Percentiles rank a stretch among this genome's conserved stretches.
These are phyloP conservation scores for Actinemys pallida DNA, from an alignment of 2,113 vertebrate genomes.

Conservation along the genomic window DNA sequence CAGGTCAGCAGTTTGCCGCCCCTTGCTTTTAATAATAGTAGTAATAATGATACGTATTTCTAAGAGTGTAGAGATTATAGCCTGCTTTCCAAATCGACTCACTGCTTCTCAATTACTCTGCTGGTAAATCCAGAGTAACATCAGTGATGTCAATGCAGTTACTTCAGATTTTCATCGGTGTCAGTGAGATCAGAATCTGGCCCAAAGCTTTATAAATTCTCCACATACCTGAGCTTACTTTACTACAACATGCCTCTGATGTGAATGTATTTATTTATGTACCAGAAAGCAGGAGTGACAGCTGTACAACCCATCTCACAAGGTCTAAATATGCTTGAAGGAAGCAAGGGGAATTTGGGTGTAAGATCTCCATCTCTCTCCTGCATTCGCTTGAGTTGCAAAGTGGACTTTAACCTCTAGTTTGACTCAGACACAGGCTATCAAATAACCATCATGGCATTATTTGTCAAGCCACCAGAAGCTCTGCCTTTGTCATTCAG, in stretches of 20 bases:
- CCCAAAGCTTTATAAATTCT: neutral
- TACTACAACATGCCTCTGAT: neutral
- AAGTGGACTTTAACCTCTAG: neutral
- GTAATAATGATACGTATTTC: rapidly evolving
- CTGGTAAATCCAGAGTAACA: neutral
- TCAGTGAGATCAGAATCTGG: rapidly evolving
- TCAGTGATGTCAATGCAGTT: rapidly evolving
- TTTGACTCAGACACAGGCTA: neutral
- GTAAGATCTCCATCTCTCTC: neutral
- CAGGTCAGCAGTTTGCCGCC: rapidly evolving
- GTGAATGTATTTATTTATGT: neutral
- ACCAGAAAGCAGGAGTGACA: neutral
- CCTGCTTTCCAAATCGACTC: neutral
- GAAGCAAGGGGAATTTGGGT: neutral
- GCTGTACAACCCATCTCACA: neutral
- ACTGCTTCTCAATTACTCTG: neutral
- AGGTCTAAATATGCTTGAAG: neutral
- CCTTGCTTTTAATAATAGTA: neutral
- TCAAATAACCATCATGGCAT: neutral
- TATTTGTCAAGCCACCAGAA: rapidly evolving
- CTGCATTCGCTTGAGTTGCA: neutral
- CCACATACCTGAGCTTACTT: neutral
- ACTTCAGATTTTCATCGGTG: neutral
- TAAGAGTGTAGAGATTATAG: rapidly evolving
- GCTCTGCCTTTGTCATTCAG: neutral